Evolutionary conservation across 2,113 vertebrate genomes (phyloP), one percentile per base, ranked within the genome.

Genomic region (Salvelinus fontinalis): DNA sequence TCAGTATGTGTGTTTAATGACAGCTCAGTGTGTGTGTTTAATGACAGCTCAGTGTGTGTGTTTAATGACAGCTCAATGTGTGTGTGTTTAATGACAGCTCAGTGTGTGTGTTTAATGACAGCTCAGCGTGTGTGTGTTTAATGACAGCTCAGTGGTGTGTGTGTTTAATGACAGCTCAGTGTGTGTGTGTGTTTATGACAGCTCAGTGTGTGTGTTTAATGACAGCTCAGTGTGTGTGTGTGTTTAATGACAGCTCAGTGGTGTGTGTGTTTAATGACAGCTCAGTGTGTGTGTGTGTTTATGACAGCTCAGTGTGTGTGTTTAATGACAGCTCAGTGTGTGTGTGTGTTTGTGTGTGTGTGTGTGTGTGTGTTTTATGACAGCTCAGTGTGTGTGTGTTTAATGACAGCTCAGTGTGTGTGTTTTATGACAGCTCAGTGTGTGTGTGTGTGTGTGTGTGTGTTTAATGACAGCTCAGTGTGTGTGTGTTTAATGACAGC

Each of bases 41-140:
- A 34, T 34, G 31, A 34, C 96, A 96, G 0, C 94, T 99, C 71
- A 98, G 97, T 97, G 73, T 12, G 81, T 82, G 18, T 59, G 34
- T 67, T 6, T 74, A 39, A 12, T 59, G 29, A 59, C 34, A 39
- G 34, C 7, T 39, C 1, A 39, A 6, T 39, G 34, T 39, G 34
- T 39, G 29, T 29, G 29, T 29, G 34, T 67, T 6, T 74, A 39
- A 12, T 59, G 29, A 59, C 34, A 39, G 34, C 7, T 39, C 1
- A 39, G 34, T 39, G 34, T 39, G 34, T 39, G 29, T 29, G 29
- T 29, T 39, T 39, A 39, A 39, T 39, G 7, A 39, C 34, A 39
- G 34, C 7, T 39, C 7, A 34, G 64, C 22, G 12, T 75, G 54
- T 51, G 3, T 29, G 29, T 29, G 29, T 29, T 51, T 51, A 12